Percentiles rank a stretch among this genome's conserved stretches.
These are phyloP conservation scores for Nothocercus nigrocapillus DNA, from an alignment of 2,113 vertebrate genomes.

Conservation along the genomic window DNA sequence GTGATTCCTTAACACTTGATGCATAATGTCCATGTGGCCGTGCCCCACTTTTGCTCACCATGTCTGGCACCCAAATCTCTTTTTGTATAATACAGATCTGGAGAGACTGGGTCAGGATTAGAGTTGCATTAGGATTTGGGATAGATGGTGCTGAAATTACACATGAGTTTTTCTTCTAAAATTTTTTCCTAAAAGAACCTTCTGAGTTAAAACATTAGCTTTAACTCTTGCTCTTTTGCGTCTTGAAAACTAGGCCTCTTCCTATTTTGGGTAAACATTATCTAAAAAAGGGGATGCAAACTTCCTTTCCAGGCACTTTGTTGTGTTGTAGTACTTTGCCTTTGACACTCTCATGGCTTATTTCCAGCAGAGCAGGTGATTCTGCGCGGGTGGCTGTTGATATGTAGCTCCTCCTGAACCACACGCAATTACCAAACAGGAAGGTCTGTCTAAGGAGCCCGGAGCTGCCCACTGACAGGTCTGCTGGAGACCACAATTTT, in stretches of 20 bases:
- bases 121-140: neutral
- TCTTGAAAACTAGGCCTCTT: neutral
- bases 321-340: no score
- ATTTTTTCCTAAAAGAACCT: neutral
- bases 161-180: neutral
- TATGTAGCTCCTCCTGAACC: neutral
- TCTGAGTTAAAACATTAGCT: neutral
- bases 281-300: neutral
- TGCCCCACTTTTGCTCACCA: neutral
- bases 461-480: neutral
- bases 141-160: neutral
- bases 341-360: no score
- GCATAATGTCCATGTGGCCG: neutral
- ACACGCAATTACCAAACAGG: neutral
- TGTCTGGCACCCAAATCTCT: neutral
- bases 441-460: neutral
- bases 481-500: no score
- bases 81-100: neutral
- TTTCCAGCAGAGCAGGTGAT: neutral
- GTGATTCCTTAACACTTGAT: neutral
- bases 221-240: no score
- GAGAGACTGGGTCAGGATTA: neutral
- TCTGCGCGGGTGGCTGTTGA: neutral
- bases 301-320: neutral
- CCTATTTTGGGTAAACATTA: neutral